Conservation (phyloP, 2,797 vertebrate species). For the Oreonectes daqikongensis region DNA sequence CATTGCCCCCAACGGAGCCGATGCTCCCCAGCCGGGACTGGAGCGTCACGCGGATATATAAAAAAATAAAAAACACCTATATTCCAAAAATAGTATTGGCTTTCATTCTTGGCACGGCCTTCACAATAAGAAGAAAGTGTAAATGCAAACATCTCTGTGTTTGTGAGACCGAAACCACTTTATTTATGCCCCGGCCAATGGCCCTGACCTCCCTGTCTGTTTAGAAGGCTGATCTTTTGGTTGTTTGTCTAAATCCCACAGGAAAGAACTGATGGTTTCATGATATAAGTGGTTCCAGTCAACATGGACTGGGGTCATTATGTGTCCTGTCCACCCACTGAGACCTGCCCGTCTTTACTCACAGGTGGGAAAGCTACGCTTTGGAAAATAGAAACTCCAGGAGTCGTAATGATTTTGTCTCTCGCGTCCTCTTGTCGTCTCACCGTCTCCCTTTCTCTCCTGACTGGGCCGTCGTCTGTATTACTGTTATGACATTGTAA, state of each 20-base stretch:
- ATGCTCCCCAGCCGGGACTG: not conserved
- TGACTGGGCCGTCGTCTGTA: constrained; percentile 6
- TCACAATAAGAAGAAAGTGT: constrained; percentile 11
- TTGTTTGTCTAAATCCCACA: constrained; percentile 11
- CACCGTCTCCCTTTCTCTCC: not conserved
- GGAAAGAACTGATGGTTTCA: not conserved
- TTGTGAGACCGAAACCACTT: constrained; percentile 18
- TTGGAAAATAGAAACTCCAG: constrained; percentile 31
- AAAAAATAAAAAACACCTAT: constrained; percentile 22
- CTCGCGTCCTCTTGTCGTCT: not conserved
- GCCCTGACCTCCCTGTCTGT: constrained; percentile 5
- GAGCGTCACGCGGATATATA: constrained; percentile 14
- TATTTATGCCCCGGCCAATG: constrained; percentile 11
- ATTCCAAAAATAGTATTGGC: constrained; percentile 10
- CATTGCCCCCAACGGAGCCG: not conserved
- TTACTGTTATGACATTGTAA: constrained; percentile 23
- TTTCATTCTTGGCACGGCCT: constrained; percentile 4
- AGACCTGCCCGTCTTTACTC: constrained; percentile 17
- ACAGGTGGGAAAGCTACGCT: constrained; percentile 20
- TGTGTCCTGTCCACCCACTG: constrained; percentile 41
- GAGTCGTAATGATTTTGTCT: constrained; percentile 13
- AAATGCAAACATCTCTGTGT: constrained; percentile 28
- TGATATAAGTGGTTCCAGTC: constrained; percentile 44
- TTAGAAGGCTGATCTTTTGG: constrained; percentile 1
- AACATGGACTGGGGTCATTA: constrained; percentile 36